Evolutionary conservation across 1,140 invertebrate species (phyloP).

Genomic region (Subanguina moxae): DNA sequence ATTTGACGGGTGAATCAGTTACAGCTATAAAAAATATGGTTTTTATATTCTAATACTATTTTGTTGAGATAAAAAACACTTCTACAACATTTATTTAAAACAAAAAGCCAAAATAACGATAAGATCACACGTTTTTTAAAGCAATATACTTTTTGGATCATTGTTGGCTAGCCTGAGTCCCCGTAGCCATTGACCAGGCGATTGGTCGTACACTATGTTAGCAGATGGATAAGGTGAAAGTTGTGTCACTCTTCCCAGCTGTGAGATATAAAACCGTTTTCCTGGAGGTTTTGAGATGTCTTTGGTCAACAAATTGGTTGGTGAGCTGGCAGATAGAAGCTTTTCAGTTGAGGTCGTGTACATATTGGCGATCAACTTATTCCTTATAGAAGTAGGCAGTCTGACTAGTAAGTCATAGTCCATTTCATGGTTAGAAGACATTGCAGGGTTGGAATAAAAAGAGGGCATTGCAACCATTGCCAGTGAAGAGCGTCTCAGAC

Average conservation of each 20-base stretch:
- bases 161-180: too few species aligned
- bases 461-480: not conserved
- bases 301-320: not conserved
- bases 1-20: too few species aligned
- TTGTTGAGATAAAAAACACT: too few species aligned
- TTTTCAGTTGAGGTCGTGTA: not conserved
- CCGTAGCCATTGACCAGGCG: too few species aligned
- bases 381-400: not conserved
- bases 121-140: too few species aligned
- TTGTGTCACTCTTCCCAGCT: not conserved
- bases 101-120: too few species aligned
- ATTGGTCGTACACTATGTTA: too few species aligned
- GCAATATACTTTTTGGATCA: too few species aligned
- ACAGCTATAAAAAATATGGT: too few species aligned
- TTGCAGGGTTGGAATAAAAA: not conserved
- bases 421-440: not conserved
- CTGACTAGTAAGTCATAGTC: not conserved
- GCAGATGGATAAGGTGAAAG: too few species aligned
- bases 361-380: not conserved
- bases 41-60: too few species aligned
- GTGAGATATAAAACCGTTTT: not conserved
- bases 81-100: too few species aligned
- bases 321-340: not conserved
- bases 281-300: not conserved
- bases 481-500: not conserved